Evolutionary conservation across 2,888 invertebrate genomes (phyloP).

Genomic region (Omphaloscelis lunosa): DNA sequence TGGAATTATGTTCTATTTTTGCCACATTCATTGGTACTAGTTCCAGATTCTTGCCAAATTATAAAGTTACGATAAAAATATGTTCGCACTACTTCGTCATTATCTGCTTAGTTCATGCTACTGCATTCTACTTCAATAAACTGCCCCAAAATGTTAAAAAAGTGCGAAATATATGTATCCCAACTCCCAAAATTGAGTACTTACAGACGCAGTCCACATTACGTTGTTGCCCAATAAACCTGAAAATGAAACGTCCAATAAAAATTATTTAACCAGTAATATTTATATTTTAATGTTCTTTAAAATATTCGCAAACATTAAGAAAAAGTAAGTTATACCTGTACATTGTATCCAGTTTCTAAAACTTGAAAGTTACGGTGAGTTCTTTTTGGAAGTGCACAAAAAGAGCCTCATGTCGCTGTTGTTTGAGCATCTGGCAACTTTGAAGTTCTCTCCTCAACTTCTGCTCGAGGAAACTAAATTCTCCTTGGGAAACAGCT

Average conservation of each 20-base stretch:
- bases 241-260: slow-evolving; percentile 4
- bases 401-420: not conserved
- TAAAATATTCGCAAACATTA: not conserved
- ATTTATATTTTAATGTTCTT: not conserved
- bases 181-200: slow-evolving; percentile 5
- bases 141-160: slow-evolving; percentile 46
- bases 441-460: not conserved
- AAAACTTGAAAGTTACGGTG: not conserved
- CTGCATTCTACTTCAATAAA: slow-evolving; percentile 64
- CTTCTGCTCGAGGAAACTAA: not conserved
- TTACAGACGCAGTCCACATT: not conserved
- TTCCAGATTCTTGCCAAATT: slow-evolving; percentile 86
- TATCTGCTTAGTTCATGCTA: slow-evolving; percentile 67
- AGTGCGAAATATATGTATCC: not conserved
- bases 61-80: slow-evolving; percentile 88
- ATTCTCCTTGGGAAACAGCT: not conserved
- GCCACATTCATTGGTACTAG: slow-evolving; percentile 81
- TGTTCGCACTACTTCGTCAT: slow-evolving; percentile 80
- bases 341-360: no score
- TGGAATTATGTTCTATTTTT: slow-evolving; percentile 86
- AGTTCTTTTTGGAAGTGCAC: not conserved
- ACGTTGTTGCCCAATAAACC: not conserved
- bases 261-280: slow-evolving; percentile 9
- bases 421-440: not conserved
- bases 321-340: not conserved